Evolutionary conservation across 2,888 invertebrate genomes (phyloP).

Genomic region (Scaptomyza flava): DNA sequence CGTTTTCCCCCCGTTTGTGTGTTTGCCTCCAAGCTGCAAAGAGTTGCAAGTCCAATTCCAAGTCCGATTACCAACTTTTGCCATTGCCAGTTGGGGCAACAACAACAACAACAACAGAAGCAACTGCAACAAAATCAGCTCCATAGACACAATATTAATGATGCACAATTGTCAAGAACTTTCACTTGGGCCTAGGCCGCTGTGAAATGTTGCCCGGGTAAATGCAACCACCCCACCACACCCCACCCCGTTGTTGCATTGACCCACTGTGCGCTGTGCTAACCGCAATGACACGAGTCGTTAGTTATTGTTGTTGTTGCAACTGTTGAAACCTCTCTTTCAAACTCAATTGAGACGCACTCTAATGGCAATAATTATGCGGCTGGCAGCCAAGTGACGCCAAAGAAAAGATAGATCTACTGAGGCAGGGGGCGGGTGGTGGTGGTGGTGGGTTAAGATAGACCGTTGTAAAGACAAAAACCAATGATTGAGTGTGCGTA

Average conservation of each 20-base stretch:
- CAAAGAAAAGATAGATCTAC: conserved; percentile 5
- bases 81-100: conserved; percentile 43
- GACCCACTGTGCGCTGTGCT: conserved; percentile 58
- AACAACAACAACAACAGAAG: conserved; percentile 20
- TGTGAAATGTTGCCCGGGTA: conserved; percentile 59
- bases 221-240: conserved; percentile 19
- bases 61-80: conserved; percentile 58
- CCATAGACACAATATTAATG: conserved; percentile 75
- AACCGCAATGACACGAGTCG: conserved; percentile 77
- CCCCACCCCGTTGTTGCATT: conserved; percentile 23
- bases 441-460: neutral
- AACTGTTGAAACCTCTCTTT: conserved; percentile 44
- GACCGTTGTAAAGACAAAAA: conserved; percentile 76
- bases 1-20: conserved; percentile 13
- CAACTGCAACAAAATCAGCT: conserved; percentile 38
- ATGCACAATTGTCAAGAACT: conserved; percentile 78
- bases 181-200: conserved; percentile 75
- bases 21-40: neutral
- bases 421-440: neutral
- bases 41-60: conserved; percentile 37
- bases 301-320: conserved; percentile 27
- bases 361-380: conserved; percentile 79
- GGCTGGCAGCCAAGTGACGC: conserved; percentile 53
- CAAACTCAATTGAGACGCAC: conserved; percentile 76
- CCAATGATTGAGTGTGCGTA: conserved; percentile 78